A percentile compares a stretch with the other conserved stretches of the same genome.
Evolutionary conservation across 2,888 invertebrate species (phyloP).

Genomic region (Rhogogaster chlorosoma): DNA sequence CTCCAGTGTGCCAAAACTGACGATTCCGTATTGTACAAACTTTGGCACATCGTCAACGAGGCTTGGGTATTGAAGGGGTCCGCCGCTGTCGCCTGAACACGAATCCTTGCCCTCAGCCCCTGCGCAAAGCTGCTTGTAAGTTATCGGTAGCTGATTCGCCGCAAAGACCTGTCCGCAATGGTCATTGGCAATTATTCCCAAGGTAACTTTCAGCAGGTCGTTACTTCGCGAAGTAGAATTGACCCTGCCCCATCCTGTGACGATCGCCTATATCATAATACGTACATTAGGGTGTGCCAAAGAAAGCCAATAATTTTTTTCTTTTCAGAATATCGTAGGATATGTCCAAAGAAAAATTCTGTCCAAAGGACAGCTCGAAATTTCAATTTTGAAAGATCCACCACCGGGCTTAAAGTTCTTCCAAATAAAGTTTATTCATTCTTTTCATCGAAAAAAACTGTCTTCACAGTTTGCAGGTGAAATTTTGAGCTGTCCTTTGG

Average conservation of each 20-base stretch:
- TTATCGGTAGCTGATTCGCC: conserved; percentile 69
- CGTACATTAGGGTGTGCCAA: too few relatives aligned
- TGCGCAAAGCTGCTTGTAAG: conserved; percentile 81
- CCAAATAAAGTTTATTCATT: too few relatives aligned
- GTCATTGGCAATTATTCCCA: conserved; percentile 75
- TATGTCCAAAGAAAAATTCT: too few relatives aligned
- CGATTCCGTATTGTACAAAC: conserved; percentile 82
- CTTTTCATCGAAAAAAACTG: too few relatives aligned
- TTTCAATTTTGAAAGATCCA: too few relatives aligned
- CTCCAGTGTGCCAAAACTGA: conserved; percentile 76
- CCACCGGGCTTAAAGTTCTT: too few relatives aligned
- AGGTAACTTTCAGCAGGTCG: conserved; percentile 77
- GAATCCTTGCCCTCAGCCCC: conserved; percentile 82
- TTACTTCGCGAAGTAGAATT: conserved; percentile 80
- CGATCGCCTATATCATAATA: conserved; percentile 78
- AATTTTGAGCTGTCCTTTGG: too few relatives aligned
- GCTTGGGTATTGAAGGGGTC: conserved; percentile 81
- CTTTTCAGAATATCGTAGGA: too few relatives aligned
- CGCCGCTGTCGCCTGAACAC: conserved; percentile 86
- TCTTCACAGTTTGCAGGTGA: too few relatives aligned
- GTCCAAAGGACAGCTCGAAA: too few relatives aligned
- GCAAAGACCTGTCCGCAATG: conserved; percentile 69
- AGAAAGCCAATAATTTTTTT: too few relatives aligned
- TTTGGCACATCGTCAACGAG: conserved; percentile 67
- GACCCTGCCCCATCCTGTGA: conserved; percentile 89